Evolutionary conservation across 2,888 invertebrate species (phyloP).

Genomic region (Microdon myrmicae): DNA sequence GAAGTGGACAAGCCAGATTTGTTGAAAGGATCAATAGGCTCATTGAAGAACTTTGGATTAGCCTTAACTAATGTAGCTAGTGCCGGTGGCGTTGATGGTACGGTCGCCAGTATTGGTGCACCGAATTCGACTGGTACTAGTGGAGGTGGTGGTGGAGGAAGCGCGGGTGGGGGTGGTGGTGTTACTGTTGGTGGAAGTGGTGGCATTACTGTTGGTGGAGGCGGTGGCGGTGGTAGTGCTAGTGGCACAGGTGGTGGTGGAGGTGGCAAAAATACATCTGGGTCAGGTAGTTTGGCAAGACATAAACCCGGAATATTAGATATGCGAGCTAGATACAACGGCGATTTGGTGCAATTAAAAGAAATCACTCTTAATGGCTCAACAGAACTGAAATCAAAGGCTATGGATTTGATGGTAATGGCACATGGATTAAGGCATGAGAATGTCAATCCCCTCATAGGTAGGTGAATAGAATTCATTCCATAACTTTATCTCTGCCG

Average conservation of each 20-base stretch:
- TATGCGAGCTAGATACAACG: constrained; percentile 85
- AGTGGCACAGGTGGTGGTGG: constrained; percentile 55
- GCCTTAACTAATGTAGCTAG: constrained; percentile 60
- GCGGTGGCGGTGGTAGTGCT: constrained; percentile 14
- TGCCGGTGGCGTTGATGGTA: constrained; percentile 49
- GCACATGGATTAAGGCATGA: constrained; percentile 90
- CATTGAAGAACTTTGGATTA: constrained; percentile 70
- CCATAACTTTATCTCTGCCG: too few species aligned
- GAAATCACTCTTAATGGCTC: constrained; percentile 73
- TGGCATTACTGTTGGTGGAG: constrained; percentile 5
- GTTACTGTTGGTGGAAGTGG: constrained; percentile 58
- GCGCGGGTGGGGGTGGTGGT: constrained; percentile 41
- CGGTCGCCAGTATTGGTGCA: constrained; percentile 46
- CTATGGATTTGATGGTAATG: constrained; percentile 80
- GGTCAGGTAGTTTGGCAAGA: constrained; percentile 70
- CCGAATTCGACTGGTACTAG: constrained; percentile 57
- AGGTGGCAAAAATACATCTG: constrained; percentile 61
- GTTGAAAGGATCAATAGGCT: constrained; percentile 79
- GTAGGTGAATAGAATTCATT: constrained; percentile 63
- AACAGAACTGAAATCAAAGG: constrained; percentile 82
- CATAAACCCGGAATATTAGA: constrained; percentile 72
- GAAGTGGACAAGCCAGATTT: constrained; percentile 87
- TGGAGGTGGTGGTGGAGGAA: constrained; percentile 45
- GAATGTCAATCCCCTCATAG: constrained; percentile 89
- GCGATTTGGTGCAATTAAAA: constrained; percentile 89